Conservation (phyloP, 2,797 vertebrate species). For the Takifugu ocellatus region DNA sequence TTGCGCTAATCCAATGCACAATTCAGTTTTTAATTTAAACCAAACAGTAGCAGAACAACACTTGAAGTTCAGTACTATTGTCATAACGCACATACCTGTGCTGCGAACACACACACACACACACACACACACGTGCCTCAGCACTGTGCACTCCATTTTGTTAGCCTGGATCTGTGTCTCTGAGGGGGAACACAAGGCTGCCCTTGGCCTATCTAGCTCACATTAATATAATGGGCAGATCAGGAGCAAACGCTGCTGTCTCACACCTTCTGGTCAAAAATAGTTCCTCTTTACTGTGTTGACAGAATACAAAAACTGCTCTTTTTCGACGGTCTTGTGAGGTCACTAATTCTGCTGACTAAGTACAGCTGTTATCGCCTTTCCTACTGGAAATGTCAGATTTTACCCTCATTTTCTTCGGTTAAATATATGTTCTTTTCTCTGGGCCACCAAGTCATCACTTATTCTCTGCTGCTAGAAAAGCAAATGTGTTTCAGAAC, state of each 20-base stretch:
- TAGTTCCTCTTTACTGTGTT: not conserved
- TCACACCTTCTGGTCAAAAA: not conserved
- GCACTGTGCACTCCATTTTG: slow-evolving; percentile 6
- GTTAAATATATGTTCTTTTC: too few species aligned
- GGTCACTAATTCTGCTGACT: not conserved
- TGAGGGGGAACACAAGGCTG: slow-evolving; percentile 22
- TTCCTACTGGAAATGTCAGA: not conserved
- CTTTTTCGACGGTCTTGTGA: not conserved
- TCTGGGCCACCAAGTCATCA: too few species aligned
- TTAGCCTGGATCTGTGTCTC: slow-evolving; percentile 18
- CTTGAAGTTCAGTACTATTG: too few species aligned
- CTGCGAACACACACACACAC: not conserved
- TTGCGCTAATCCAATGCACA: not conserved
- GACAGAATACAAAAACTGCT: not conserved
- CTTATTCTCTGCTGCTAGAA: too few species aligned
- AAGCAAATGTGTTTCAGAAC: too few species aligned
- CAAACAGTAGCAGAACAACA: too few species aligned
- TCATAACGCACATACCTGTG: not conserved
- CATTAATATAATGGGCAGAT: slow-evolving; percentile 9
- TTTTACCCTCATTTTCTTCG: not conserved
- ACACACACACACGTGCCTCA: slow-evolving; percentile 3
- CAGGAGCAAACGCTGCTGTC: not conserved
- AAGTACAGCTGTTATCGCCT: not conserved
- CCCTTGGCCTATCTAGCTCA: slow-evolving; percentile 41
- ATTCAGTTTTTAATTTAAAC: too few species aligned